A percentile compares a stretch with the other conserved stretches of the same genome.
phyloP scores from a whole-genome alignment of 2,888 invertebrate genomes.

The Agrotis segetum region DNA sequence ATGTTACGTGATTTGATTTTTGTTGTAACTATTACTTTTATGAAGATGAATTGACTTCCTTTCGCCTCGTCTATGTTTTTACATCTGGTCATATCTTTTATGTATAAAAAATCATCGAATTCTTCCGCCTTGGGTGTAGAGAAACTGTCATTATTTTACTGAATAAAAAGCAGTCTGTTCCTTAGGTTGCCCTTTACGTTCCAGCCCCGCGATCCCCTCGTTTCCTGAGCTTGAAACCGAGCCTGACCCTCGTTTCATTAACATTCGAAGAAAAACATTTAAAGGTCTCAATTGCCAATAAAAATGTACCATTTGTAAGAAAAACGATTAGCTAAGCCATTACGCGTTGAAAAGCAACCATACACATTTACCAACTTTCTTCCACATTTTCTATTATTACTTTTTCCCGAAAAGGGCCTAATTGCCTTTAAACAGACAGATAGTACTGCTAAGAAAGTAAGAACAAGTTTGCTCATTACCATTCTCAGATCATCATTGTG shows the following conservation, averaged over 20 bases:
- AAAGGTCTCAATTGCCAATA: background rate
- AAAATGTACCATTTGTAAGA: background rate
- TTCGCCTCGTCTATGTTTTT: too few relatives aligned
- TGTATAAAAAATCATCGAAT: too few relatives aligned
- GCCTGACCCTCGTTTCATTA: background rate
- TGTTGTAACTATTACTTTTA: background rate
- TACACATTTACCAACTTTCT: constrained; percentile 16
- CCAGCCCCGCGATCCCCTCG: too few relatives aligned
- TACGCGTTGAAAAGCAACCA: background rate
- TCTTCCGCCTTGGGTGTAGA: too few relatives aligned
- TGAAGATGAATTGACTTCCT: too few relatives aligned
- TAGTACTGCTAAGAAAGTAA: constrained; percentile 14
- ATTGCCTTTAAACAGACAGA: constrained; percentile 29
- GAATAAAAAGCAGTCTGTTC: too few relatives aligned
- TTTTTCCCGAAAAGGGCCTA: constrained; percentile 9
- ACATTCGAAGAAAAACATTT: background rate
- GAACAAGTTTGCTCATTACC: constrained; percentile 62
- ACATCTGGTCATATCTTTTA: too few relatives aligned
- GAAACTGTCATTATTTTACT: too few relatives aligned
- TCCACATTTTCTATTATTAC: constrained; percentile 8
- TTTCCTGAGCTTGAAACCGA: too few relatives aligned
- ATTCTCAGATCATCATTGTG: constrained; percentile 59
- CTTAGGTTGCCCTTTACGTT: too few relatives aligned
- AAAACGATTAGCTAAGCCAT: background rate
- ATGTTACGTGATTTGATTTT: constrained; percentile 20